Evolutionary conservation across 2,797 vertebrate species (phyloP).

Genomic region (Lemur catta): DNA sequence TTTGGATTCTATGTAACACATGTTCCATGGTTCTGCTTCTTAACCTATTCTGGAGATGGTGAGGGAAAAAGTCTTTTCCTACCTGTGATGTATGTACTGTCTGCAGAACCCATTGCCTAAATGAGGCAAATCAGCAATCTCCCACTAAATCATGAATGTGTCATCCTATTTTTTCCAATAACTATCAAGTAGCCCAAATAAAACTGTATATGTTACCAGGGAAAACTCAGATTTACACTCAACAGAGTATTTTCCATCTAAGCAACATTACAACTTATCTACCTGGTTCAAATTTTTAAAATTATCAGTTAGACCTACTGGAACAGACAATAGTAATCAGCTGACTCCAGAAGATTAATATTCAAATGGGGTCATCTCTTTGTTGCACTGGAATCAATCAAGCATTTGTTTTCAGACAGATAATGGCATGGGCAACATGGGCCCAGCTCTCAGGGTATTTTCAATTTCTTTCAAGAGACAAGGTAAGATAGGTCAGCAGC

Average conservation of each 20-base stretch:
- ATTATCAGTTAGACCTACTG: background rate
- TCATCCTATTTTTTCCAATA: background rate
- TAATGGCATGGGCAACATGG: background rate
- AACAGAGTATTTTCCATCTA: background rate
- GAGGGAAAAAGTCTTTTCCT: background rate
- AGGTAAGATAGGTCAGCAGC: background rate
- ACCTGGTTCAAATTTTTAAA: background rate
- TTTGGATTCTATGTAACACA: conserved; percentile 45
- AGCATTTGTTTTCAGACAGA: background rate
- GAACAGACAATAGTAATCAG: background rate
- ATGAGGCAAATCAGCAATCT: background rate
- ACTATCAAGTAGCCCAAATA: background rate
- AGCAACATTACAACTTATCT: background rate
- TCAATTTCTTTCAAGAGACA: background rate
- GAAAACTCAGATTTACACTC: conserved; percentile 25
- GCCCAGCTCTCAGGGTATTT: background rate
- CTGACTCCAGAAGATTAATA: background rate
- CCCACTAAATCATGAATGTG: background rate
- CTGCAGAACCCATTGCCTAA: background rate
- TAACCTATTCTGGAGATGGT: background rate
- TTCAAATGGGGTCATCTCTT: background rate
- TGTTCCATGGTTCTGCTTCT: background rate
- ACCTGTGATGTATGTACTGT: background rate
- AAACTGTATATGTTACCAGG: background rate
- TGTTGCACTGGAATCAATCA: background rate